Percentiles rank a stretch among this genome's conserved stretches.
Evolutionary conservation across 2,888 invertebrate genomes (phyloP).

Genomic region (Masnerella sp.): DNA sequence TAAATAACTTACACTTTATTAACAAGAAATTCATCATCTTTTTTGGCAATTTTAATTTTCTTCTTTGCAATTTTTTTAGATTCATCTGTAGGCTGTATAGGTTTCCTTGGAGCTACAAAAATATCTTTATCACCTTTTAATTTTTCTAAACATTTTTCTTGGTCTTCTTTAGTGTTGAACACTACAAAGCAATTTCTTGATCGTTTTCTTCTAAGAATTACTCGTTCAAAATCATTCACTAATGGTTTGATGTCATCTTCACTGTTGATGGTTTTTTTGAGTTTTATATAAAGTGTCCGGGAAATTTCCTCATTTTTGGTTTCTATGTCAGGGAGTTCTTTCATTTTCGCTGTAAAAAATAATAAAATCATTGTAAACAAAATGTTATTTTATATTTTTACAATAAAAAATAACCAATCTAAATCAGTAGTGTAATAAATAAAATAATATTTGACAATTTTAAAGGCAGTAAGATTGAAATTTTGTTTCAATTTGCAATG

Average conservation of each 20-base stretch:
- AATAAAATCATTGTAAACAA: too few species aligned
- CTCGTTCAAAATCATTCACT: constrained; percentile 24
- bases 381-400: too few species aligned
- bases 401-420: too few species aligned
- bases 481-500: too few species aligned
- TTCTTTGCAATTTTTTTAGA: neutral
- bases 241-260: constrained; percentile 15
- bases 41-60: constrained; percentile 2
- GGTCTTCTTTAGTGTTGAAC: constrained; percentile 13
- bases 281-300: constrained; percentile 26
- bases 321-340: too few species aligned
- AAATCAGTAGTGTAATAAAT: too few species aligned
- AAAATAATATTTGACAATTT: too few species aligned
- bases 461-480: too few species aligned
- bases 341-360: too few species aligned
- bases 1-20: constrained; percentile 17
- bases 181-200: constrained; percentile 27
- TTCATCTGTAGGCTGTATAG: neutral
- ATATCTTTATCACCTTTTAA: constrained; percentile 3
- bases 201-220: constrained; percentile 7
- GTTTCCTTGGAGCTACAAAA: constrained; percentile 15
- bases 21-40: constrained; percentile 1
- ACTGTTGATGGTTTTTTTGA: constrained; percentile 12
- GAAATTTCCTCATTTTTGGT: constrained; percentile 38
- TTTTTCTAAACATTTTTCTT: constrained; percentile 16